A percentile compares a stretch with the other conserved stretches of the same genome.
Conservation (phyloP, 2,888 invertebrate genomes). For the Diarsia dahlii region DNA sequence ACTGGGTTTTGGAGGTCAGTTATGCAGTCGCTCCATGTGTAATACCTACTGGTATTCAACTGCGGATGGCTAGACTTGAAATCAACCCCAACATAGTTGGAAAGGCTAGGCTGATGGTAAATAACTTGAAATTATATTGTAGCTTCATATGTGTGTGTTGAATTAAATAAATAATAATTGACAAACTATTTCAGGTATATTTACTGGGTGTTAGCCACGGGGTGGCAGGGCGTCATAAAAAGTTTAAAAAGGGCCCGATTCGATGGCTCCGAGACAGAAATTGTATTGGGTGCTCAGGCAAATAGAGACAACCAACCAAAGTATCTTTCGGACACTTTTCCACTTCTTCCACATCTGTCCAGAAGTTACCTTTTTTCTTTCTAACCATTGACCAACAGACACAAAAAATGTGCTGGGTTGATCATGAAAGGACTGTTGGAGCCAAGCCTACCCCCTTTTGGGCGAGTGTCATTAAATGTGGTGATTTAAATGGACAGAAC, state of each 20-base stretch:
- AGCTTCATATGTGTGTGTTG: too few relatives aligned
- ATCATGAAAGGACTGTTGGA: rapidly evolving
- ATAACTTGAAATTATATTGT: too few relatives aligned
- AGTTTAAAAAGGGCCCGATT: neutral
- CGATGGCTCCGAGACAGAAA: neutral
- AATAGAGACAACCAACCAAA: neutral
- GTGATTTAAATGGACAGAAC: slow-evolving; percentile 1
- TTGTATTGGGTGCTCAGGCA: neutral
- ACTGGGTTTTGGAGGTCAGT: too few relatives aligned
- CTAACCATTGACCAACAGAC: neutral
- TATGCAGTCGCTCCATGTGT: too few relatives aligned
- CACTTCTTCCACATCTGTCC: neutral
- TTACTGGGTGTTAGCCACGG: neutral
- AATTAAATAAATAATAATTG: too few relatives aligned
- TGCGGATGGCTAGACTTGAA: too few relatives aligned
- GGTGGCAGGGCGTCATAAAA: neutral
- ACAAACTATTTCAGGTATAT: neutral
- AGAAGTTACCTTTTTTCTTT: neutral
- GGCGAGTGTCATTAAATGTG: neutral
- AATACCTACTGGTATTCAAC: too few relatives aligned
- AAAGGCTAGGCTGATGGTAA: too few relatives aligned
- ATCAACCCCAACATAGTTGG: too few relatives aligned
- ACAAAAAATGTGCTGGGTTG: neutral
- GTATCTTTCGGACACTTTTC: rapidly evolving
- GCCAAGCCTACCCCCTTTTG: neutral